A percentile compares a stretch with the other conserved stretches of the same genome.
These are phyloP conservation scores for Desmophyllum pertusum DNA, from an alignment of 92 coral and sea anemone genomes.

Conservation along the genomic window DNA sequence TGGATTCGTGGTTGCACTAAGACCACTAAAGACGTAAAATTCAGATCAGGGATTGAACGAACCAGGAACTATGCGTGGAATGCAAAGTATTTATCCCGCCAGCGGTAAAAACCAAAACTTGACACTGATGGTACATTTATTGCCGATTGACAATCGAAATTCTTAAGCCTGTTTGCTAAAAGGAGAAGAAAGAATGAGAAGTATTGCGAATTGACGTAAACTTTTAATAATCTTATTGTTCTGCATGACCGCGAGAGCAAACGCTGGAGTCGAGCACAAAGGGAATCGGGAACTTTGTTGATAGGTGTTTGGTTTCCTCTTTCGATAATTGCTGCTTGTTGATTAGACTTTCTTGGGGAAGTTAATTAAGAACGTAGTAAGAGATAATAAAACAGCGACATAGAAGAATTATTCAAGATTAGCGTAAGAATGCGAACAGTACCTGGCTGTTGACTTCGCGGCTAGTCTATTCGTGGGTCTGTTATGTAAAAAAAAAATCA, in stretches of 20 bases:
- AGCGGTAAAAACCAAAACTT: neutral
- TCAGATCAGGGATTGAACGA: neutral
- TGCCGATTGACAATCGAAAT: neutral
- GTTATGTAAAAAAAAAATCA: neutral
- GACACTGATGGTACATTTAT: neutral
- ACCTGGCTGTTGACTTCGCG: neutral
- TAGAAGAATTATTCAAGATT: conserved; percentile 7
- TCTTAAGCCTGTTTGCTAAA: neutral
- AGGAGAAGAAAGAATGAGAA: conserved; percentile 6
- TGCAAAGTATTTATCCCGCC: neutral
- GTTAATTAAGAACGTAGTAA: neutral
- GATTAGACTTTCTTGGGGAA: neutral
- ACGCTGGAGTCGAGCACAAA: neutral
- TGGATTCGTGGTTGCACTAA: neutral
- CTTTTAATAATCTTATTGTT: conserved; percentile 1
- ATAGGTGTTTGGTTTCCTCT: conserved; percentile 8
- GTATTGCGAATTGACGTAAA: neutral
- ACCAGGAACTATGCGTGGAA: neutral
- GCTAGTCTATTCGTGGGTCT: neutral
- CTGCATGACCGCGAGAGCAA: neutral
- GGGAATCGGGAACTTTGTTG: neutral
- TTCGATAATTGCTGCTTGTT: conserved; percentile 12
- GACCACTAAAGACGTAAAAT: neutral
- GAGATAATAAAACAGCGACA: conserved; percentile 9
- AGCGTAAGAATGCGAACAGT: conserved; percentile 2